Evolutionary conservation across 2,888 invertebrate genomes (phyloP).

Genomic region (Athrips mouffetella): DNA sequence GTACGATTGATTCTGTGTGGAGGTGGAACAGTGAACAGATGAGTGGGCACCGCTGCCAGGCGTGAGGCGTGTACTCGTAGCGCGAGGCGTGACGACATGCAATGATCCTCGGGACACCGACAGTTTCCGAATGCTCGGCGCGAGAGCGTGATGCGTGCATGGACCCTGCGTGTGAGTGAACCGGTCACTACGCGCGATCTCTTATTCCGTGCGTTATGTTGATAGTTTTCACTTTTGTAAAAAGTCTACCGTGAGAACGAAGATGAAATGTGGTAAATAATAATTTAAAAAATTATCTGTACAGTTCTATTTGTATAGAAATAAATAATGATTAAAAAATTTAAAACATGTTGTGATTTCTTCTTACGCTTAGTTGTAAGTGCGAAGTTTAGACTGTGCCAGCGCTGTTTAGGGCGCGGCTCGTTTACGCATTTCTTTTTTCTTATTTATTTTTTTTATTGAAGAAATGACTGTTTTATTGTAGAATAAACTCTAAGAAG

Average conservation of each 20-base stretch:
- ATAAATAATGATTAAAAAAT: conserved; percentile 78
- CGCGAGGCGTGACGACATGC: conserved; percentile 24
- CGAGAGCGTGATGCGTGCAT: not conserved
- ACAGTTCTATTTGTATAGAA: conserved; percentile 81
- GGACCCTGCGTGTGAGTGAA: too few species aligned
- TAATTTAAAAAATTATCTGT: conserved; percentile 79
- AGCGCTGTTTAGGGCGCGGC: conserved; percentile 40
- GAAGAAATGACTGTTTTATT: conserved; percentile 72
- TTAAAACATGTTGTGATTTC: conserved; percentile 74
- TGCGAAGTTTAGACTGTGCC: conserved; percentile 38
- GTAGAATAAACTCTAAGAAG: conserved; percentile 74
- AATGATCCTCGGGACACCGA: conserved; percentile 36
- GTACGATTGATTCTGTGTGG: too few species aligned
- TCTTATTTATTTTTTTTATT: conserved; percentile 58
- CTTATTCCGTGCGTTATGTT: conserved; percentile 71
- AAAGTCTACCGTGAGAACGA: conserved; percentile 77
- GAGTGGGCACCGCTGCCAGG: not conserved
- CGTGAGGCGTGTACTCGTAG: not conserved
- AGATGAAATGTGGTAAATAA: conserved; percentile 74
- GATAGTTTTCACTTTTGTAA: conserved; percentile 80
- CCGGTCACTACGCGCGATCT: conserved; percentile 68
- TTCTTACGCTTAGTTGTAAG: conserved; percentile 62
- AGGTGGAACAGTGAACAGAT: not conserved
- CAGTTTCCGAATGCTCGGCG: conserved; percentile 10
- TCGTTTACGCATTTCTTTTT: conserved; percentile 56